Conservation (phyloP, 2,888 invertebrate genomes). For the Troglohyphantes excavatus region DNA sequence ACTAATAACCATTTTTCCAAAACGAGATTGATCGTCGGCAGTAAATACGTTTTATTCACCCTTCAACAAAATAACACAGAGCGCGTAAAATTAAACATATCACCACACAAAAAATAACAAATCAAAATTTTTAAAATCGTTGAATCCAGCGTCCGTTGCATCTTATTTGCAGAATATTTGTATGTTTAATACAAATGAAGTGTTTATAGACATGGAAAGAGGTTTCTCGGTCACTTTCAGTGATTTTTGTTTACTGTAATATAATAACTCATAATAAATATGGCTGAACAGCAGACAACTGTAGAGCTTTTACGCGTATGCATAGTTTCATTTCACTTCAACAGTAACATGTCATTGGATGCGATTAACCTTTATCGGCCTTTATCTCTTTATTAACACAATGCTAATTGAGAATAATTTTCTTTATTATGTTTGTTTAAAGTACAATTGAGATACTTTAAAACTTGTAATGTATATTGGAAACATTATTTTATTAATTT, state of each 20-base stretch:
- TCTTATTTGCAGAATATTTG: neutral
- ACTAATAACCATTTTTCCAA: neutral
- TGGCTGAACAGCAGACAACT: slow-evolving; percentile 79
- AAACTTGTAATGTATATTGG: no score
- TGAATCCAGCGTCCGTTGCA: slow-evolving; percentile 7
- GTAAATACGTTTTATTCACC: slow-evolving; percentile 21
- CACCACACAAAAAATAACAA: slow-evolving; percentile 68
- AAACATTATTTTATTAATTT: no score
- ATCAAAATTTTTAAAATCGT: slow-evolving; percentile 52
- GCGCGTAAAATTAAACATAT: slow-evolving; percentile 72
- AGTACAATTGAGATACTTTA: no score
- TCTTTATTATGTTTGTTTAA: neutral
- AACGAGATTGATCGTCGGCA: neutral
- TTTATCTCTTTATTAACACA: slow-evolving; percentile 23
- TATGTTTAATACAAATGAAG: neutral
- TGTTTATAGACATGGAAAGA: neutral
- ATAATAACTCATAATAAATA: slow-evolving; percentile 77
- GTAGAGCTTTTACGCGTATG: slow-evolving; percentile 78
- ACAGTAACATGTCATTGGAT: slow-evolving; percentile 16
- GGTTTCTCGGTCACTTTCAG: neutral
- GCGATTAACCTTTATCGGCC: slow-evolving; percentile 21
- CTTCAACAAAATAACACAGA: slow-evolving; percentile 45
- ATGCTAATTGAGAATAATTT: neutral
- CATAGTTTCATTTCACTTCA: slow-evolving; percentile 75
- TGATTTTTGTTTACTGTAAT: slow-evolving; percentile 76